Base-by-base conservation (phyloP, 1,140 invertebrate species). In the Steinernema khuongi region DNA sequence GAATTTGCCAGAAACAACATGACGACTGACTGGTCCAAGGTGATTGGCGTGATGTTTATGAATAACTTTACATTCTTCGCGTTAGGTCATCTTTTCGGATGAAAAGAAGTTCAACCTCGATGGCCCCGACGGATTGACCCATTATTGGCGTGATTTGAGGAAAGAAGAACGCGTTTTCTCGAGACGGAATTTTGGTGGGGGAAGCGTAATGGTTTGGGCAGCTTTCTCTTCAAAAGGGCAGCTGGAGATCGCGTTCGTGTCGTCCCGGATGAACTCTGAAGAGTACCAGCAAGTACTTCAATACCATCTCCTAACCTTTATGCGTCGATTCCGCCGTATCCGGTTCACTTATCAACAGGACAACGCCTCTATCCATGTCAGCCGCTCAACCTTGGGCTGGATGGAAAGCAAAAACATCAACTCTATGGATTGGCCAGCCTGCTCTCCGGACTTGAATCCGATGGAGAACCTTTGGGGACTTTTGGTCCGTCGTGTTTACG, bases 381-480 rank as follows among this genome's bases (percentile, higher is more conserved):
- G 84, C 30, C 75, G 70, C 26, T 68, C 71, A 4, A 82, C 74
- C 1, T 1, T 1, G 22, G 26, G n/a, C 2, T 76, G n/a, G 30
- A 17, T 76, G 2, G 0, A 11, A 1, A 26, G 19, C 1, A 76
- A 76, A 29, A 75, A 67, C 1, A 76, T 76, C 29, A 17, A 31
- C 1, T 1, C 30, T n/a, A 43, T 76, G 32, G 78, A 81, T 33
- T 86, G 85, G 81, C 86, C 86, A 80, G 82, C 84, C 36, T 41
- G 75, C 68, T 81, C 76, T 71, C 85, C 86, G 1, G 85, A 86
- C 79, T 72, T 87, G 1, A 87, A 86, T 78, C 81, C 83, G 17
- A 86, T 86, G 17, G 82, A 86, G 75, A 85, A 86, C 75, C 17
- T 85, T n/a, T 87, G 84, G 82, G 81, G 85, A 71, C 67, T 79